Base-by-base conservation (phyloP, 2,797 vertebrate species). In the Spinus pinus region DNA sequence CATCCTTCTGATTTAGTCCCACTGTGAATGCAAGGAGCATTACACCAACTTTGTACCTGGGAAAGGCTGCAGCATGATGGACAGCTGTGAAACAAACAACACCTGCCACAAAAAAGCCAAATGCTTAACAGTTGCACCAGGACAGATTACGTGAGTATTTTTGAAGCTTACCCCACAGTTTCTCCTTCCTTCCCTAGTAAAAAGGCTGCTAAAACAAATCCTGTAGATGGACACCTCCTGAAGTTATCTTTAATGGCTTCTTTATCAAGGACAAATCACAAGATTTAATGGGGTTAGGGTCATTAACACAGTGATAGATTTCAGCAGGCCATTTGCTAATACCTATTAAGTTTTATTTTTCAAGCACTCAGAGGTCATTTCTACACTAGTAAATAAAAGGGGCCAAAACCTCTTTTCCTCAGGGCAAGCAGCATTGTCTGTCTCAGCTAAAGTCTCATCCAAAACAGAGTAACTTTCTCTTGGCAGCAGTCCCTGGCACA, bases 1-100 rank as follows among this genome's bases (percentile, higher is more conserved):
- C 33, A n/a, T 30, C 42, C 33, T 62, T 71, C 58, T 71, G 16
- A 77, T 94, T 35, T 92, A 99, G 99, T 98, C 98, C 86, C 99
- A 99, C 96, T 99, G 99, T 21, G 98, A 99, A 94, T 99, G 99
- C 97, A 98, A 98, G 75, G 94, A 98, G n/a, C 98, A 99, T 20
- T 99, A 98, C 50, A 97, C 79, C 3, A 91, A 93, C 31, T 97
- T 98, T 81, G 49, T 95, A 8, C 82, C 96, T 3, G 98, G 98
- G 53, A 85, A 95, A 57, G 93, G 98, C 90, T 99, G 99, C 97
- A 97, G 95, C 44, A 79, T 99, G 89, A 97, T 3, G 3, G 97
- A 99, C 7, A 19, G 93, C 51, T 99, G 99, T 95, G 86, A 93
- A 88, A 98, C 98, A 2, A 97, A 97, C 27, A 98, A 98, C 80